Percentiles rank a stretch among this genome's conserved stretches.
Conservation (phyloP, 2,113 vertebrate species). For the Albula glossodonta region DNA sequence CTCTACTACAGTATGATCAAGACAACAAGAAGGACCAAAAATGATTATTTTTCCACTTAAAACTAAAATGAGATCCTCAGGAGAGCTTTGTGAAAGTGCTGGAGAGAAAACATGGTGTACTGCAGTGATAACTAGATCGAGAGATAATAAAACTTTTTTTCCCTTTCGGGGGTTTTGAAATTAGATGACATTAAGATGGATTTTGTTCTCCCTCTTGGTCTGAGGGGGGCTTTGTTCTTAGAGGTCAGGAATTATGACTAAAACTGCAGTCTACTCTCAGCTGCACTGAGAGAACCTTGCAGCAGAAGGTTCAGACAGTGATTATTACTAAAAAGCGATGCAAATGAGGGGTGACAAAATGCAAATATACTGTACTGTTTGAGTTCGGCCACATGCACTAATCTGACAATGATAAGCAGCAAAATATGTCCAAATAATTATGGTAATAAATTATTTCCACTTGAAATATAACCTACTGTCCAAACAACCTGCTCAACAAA, state of each 20-base stretch:
- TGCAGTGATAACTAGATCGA: background rate
- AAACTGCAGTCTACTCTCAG: background rate
- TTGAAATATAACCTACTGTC: background rate
- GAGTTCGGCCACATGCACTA: background rate
- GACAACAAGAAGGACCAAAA: background rate
- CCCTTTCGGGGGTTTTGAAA: background rate
- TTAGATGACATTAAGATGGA: background rate
- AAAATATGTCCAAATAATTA: constrained; percentile 4
- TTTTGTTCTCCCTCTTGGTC: background rate
- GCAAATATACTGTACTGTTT: background rate
- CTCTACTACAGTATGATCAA: background rate
- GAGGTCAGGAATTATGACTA: background rate
- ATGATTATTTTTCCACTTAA: background rate
- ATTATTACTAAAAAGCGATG: background rate
- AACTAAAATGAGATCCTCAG: constrained; percentile 9
- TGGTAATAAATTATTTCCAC: background rate
- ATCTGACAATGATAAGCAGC: background rate
- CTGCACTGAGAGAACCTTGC: background rate
- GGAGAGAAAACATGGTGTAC: constrained; percentile 11
- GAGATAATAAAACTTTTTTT: constrained; percentile 6
- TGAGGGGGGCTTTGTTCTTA: background rate
- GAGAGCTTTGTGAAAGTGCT: constrained; percentile 5
- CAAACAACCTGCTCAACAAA: background rate
- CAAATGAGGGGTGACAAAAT: background rate
- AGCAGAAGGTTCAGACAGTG: background rate